Base-by-base conservation (phyloP, 2,888 invertebrate species). In the Epiblema foenella region DNA sequence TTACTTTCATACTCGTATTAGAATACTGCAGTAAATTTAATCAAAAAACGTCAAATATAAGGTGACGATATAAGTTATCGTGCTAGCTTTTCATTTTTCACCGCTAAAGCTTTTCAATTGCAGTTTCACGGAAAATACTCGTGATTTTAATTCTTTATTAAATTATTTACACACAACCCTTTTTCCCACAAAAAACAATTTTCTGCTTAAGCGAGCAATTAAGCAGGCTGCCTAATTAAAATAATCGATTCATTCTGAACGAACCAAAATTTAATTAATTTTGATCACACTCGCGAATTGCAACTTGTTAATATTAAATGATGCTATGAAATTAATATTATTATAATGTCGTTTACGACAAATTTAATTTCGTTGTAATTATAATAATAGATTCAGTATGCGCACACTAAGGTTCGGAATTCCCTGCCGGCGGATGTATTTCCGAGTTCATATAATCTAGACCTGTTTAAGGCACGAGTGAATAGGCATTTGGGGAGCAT, bases 301-400 rank as follows among this genome's bases (percentile, higher is more conserved):
- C 20, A 20, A 42, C 54, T 42, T 46, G 54, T 70, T 60, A 65
- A 60, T 66, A 46, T 70, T 42, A 65, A 70, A 70, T 64, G 52
- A 52, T 20, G 29, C 29, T 62, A 12, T 17, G 8, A 9, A 49
- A 49, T 49, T 49, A 49, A 39, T 52, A 29, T 33, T 52, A 29
- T 33, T 51, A 18, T 24, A 12, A 29, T 18, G 37, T 52, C 12
- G 10, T 33, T 39, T 52, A 52, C n/a, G 63, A 20, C 4, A 9
- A 37, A 63, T 11, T 15, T 37, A 18, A 37, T 63, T 52, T 37
- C 17, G 29, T 62, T n/a, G 46, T 33, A 17, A 51, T 51, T 17
- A 17, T 46, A n/a, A n/a, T n/a, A n/a, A n/a, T n/a, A n/a, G n/a
- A n/a, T n/a, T n/a, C n/a, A n/a, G n/a, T n/a, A n/a, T n/a, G n/a